Percentiles rank a stretch among this genome's conserved stretches.
These are phyloP conservation scores for Sialia sialis DNA, from an alignment of 2,113 vertebrate species.

Conservation along the genomic window DNA sequence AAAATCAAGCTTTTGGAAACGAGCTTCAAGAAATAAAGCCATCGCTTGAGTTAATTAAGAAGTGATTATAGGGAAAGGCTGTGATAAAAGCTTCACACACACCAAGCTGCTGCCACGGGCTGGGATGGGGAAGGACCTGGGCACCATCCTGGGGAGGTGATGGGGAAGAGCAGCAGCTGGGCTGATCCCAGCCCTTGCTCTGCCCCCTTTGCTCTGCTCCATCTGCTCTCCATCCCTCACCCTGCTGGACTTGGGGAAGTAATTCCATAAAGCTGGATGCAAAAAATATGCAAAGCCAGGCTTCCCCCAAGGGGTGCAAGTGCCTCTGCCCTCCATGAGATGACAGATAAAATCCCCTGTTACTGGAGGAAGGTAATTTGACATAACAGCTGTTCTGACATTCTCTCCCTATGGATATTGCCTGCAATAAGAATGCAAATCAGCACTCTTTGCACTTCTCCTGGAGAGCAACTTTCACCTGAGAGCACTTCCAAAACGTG, in stretches of 20 bases:
- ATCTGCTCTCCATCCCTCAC: background rate
- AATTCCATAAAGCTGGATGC: background rate
- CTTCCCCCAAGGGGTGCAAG: slow-evolving; percentile 43
- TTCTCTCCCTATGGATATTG: slow-evolving; percentile 64
- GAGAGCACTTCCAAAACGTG: slow-evolving; percentile 27
- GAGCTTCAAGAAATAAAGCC: slow-evolving; percentile 64
- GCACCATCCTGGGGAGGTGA: accelerated
- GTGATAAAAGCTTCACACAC: slow-evolving; percentile 8
- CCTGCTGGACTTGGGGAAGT: background rate
- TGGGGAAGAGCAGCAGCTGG: background rate
- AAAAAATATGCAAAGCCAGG: slow-evolving; percentile 27
- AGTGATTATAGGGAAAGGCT: slow-evolving; percentile 58
- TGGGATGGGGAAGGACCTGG: background rate
- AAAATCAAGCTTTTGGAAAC: slow-evolving; percentile 73
- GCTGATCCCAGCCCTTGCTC: background rate
- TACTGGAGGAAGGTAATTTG: slow-evolving; percentile 64
- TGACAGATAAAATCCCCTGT: slow-evolving; percentile 64
- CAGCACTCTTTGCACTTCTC: slow-evolving; percentile 45
- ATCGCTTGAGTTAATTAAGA: slow-evolving; percentile 76
- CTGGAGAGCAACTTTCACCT: slow-evolving; percentile 55
- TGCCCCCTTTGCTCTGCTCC: background rate
- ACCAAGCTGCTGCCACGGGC: background rate
- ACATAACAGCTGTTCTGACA: slow-evolving; percentile 70
- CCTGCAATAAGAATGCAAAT: slow-evolving; percentile 70
- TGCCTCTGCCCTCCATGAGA: slow-evolving; percentile 55